Base-by-base conservation (phyloP, 2,113 vertebrate species). In the Laticauda laticaudata region DNA sequence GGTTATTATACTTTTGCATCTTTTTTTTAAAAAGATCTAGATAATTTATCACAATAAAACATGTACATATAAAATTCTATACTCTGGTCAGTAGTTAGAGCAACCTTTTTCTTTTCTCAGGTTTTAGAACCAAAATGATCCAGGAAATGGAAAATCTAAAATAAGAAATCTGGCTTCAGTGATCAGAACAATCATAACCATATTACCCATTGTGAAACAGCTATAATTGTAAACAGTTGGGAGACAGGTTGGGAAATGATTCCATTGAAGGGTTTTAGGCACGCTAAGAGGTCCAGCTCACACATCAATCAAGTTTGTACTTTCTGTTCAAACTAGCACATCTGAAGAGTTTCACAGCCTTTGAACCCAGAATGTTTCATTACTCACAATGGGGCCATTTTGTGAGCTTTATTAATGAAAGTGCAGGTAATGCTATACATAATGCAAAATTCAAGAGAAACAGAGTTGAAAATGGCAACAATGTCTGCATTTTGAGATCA, bases 351-450 rank as follows among this genome's bases (percentile, higher is more conserved):
- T 56, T 69, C 48, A 45, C 9, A 15, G 14, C n/a, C 64, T 29
- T 59, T 29, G 18, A 4, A 34, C 34, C 43, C n/a, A 64, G n/a
- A 87, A 64, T 20, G n/a, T 48, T 34, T 88, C 75, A 69, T 48
- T 56, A 64, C 34, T 45, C 56, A 87, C 45, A 61, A 90, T 87
- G 7, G 51, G 57, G 69, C 9, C 39, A 56, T 87, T 69, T 87
- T 90, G 93, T 90, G 88, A 94, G 29, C 81, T 94, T 94, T 94
- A 94, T 94, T 94, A 87, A 90, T 56, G 81, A 92, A 90, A 54
- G 21, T 48, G 88, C 92, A 81, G 57, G 88, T 90, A 88, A 90
- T 34, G 64, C 26, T 87, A 81, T 92, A 94, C 93, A 94, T 9
- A 86, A 39, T 81, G 64, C 54, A 89, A 89, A 59, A 48, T 51